Conservation (phyloP, 1,140 invertebrate species). For the Philaenus spumarius region DNA sequence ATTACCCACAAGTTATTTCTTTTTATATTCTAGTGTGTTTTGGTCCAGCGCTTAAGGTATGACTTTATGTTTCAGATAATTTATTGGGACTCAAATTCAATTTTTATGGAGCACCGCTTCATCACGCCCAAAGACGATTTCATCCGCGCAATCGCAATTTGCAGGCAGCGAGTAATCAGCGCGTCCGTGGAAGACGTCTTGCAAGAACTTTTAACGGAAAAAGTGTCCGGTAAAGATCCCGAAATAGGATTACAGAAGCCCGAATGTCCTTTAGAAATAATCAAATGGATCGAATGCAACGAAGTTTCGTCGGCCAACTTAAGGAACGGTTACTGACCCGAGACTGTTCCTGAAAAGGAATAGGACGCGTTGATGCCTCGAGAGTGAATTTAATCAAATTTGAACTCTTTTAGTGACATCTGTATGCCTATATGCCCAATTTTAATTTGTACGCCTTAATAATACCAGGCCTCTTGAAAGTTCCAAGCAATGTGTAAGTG, state of each 20-base stretch:
- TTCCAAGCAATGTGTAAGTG: no score
- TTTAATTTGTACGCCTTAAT: no score
- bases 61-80: conserved; percentile 56
- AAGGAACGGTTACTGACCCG: conserved; percentile 40
- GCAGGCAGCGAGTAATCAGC: conserved; percentile 64
- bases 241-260: conserved; percentile 41
- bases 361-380: no score
- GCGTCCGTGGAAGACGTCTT: conserved; percentile 55
- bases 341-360: neutral
- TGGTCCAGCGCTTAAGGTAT: no score
- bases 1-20: no score
- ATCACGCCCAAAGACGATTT: conserved; percentile 69
- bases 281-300: conserved; percentile 60
- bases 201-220: conserved; percentile 38
- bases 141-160: conserved; percentile 71
- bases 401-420: no score
- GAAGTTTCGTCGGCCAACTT: conserved; percentile 56
- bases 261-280: conserved; percentile 50
- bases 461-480: no score
- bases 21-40: no score
- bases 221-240: conserved; percentile 28
- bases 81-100: conserved; percentile 76
- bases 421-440: no score
- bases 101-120: conserved; percentile 83
- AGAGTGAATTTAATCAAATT: no score